Conservation (phyloP, 2,113 vertebrate genomes). For the Thamnophis sirtalis region DNA sequence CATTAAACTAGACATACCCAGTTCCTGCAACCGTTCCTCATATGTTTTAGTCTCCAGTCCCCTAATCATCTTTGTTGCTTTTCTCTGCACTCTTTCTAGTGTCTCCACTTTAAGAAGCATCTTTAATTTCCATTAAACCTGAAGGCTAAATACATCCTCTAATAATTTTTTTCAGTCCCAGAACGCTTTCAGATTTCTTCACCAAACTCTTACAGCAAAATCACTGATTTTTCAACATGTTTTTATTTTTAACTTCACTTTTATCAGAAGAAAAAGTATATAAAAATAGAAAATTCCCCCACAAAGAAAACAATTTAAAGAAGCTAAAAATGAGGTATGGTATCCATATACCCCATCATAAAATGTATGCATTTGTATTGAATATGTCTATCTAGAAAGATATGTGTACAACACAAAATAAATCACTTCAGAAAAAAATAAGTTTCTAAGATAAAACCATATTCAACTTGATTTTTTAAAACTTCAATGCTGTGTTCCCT, state of each 20-base stretch:
- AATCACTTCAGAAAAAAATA: neutral
- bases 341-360: neutral
- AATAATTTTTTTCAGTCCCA: neutral
- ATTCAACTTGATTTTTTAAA: neutral
- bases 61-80: too few relatives aligned
- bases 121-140: neutral
- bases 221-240: neutral
- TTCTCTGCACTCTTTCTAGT: too few relatives aligned
- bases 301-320: neutral
- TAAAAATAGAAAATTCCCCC: neutral
- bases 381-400: neutral
- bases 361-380: neutral
- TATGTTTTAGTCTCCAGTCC: too few relatives aligned
- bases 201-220: neutral
- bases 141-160: neutral
- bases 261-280: neutral
- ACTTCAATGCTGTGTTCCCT: neutral
- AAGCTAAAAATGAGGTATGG: neutral
- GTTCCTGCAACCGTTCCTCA: too few relatives aligned
- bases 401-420: neutral
- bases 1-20: too few relatives aligned
- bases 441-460: neutral
- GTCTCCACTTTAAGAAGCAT: neutral
- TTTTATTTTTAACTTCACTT: neutral
- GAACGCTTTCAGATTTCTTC: neutral